Percentiles rank a stretch among this genome's conserved stretches.
Evolutionary conservation across 2,797 vertebrate species (phyloP).

Genomic region (Moxostoma hubbsi): DNA sequence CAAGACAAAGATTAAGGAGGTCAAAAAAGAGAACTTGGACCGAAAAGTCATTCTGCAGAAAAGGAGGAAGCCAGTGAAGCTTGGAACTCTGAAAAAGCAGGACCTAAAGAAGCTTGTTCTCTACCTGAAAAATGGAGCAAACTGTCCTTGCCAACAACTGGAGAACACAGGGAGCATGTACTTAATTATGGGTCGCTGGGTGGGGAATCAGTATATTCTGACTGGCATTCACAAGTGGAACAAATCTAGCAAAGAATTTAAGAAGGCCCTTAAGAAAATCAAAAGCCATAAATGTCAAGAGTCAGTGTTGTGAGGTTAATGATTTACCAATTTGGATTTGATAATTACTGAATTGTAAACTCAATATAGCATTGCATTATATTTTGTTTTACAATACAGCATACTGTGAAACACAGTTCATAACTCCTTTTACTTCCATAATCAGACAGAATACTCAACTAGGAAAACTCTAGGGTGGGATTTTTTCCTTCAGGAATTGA

Average conservation of each 20-base stretch:
- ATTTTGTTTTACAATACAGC: constrained; percentile 7
- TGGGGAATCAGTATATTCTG: constrained; percentile 90
- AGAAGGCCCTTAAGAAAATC: constrained; percentile 91
- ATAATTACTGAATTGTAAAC: not conserved
- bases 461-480: too few relatives aligned
- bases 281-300: constrained; percentile 88
- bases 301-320: constrained; percentile 82
- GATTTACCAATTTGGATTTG: constrained; percentile 56
- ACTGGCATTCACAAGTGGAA: constrained; percentile 98
- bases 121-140: constrained; percentile 91
- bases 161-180: constrained; percentile 85
- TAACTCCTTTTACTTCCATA: not conserved
- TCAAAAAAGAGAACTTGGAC: constrained; percentile 87
- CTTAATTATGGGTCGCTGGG: constrained; percentile 94
- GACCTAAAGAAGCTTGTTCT: constrained; percentile 90
- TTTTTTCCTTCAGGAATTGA: too few relatives aligned
- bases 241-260: constrained; percentile 93
- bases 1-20: constrained; percentile 93
- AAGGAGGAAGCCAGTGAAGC: constrained; percentile 85
- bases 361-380: constrained; percentile 17
- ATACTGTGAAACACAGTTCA: not conserved
- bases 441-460: too few relatives aligned
- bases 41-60: constrained; percentile 90
- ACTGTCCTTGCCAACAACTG: constrained; percentile 94
- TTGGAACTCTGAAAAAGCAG: constrained; percentile 86